Evolutionary conservation across 2,797 vertebrate genomes (phyloP).

Genomic region (Sylvia borin): DNA sequence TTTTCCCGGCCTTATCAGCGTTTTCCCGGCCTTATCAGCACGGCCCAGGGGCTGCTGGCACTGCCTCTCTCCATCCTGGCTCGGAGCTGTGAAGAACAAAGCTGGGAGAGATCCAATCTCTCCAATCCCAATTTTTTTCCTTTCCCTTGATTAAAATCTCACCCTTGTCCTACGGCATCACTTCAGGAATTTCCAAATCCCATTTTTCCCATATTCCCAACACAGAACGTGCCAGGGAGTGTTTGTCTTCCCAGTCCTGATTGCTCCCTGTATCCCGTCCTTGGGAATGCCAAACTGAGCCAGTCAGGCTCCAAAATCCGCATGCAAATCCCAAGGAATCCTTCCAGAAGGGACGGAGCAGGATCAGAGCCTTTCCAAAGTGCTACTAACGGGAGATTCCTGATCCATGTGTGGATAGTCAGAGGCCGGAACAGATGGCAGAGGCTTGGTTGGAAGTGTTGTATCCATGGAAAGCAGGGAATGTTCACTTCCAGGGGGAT

Average conservation of each 20-base stretch:
- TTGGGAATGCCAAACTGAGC: background rate
- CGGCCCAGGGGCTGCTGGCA: background rate
- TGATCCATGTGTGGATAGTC: accelerated
- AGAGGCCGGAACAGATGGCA: conserved; percentile 20
- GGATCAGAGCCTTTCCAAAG: accelerated
- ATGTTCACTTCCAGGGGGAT: background rate
- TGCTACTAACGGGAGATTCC: background rate
- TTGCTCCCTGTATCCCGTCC: too few species aligned
- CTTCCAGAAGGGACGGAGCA: accelerated
- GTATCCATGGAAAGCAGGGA: background rate
- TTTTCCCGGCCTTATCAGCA: background rate
- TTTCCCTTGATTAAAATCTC: background rate
- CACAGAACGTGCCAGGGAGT: accelerated
- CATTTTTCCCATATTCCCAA: background rate
- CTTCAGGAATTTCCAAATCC: background rate
- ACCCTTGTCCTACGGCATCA: accelerated
- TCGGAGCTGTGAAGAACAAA: background rate
- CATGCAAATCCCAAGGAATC: accelerated
- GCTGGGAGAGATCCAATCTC: background rate
- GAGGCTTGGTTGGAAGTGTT: background rate
- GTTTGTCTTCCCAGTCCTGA: background rate
- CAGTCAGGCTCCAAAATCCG: accelerated
- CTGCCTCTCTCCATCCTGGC: background rate
- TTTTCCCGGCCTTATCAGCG: background rate
- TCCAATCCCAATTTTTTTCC: background rate